Conservation (phyloP, 2,113 vertebrate genomes). For the Corythoichthys haematopterus region DNA sequence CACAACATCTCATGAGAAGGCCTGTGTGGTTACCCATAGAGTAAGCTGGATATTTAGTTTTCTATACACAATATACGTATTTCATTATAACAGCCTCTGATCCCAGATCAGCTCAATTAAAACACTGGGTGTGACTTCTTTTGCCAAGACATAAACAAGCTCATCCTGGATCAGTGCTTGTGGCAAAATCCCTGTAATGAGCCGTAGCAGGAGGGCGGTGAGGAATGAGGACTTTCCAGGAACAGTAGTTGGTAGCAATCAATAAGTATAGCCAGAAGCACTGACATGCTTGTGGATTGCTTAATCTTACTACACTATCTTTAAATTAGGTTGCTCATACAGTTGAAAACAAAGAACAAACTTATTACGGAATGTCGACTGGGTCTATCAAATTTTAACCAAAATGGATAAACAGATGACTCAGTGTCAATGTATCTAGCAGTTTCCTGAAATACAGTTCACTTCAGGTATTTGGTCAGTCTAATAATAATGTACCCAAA, state of each 20-base stretch:
- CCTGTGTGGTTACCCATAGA: too few relatives aligned
- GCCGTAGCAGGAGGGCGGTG: conserved; percentile 41
- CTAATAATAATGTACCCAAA: too few relatives aligned
- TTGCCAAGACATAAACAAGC: conserved; percentile 31
- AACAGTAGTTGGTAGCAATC: conserved; percentile 51
- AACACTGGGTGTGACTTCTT: conserved; percentile 24
- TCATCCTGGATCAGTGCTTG: conserved; percentile 46
- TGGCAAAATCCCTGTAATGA: conserved; percentile 46
- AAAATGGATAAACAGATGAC: too few relatives aligned
- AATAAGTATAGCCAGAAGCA: conserved; percentile 58
- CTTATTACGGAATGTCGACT: too few relatives aligned
- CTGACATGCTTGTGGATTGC: conserved; percentile 45
- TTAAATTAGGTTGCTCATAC: conserved; percentile 35
- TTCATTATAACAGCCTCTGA: conserved; percentile 25
- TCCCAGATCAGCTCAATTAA: conserved; percentile 49
- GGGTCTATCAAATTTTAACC: too few relatives aligned
- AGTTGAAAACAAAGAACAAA: too few relatives aligned
- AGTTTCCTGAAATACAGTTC: too few relatives aligned
- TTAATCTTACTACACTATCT: conserved; percentile 60
- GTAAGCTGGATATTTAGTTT: too few relatives aligned
- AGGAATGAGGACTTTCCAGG: conserved; percentile 17
- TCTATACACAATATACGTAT: too few relatives aligned
- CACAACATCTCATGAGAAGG: too few relatives aligned
- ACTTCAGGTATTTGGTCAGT: too few relatives aligned
- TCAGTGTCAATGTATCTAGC: too few relatives aligned